Evolutionary conservation across 2,113 vertebrate genomes (phyloP).

Genomic region (Heterotis niloticus): DNA sequence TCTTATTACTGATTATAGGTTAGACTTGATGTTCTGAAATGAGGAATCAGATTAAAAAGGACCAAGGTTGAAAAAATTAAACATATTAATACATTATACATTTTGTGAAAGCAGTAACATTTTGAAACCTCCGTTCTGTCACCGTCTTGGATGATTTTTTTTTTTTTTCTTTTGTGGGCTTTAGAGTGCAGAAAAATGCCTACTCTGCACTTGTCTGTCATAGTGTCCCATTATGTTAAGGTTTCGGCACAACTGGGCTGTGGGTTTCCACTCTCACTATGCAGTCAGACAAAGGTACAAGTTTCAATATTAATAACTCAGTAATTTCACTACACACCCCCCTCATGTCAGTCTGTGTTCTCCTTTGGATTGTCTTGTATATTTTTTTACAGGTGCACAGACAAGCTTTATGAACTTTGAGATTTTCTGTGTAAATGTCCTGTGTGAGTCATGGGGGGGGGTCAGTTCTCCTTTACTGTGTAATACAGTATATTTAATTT

Average conservation of each 20-base stretch:
- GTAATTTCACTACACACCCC: too few relatives aligned
- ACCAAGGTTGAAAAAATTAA: background rate
- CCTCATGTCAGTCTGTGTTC: background rate
- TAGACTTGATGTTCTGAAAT: background rate
- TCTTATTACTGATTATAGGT: too few relatives aligned
- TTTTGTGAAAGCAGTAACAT: background rate
- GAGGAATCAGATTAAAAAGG: background rate
- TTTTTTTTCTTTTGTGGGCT: too few relatives aligned
- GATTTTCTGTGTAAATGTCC: too few relatives aligned
- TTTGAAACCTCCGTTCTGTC: background rate
- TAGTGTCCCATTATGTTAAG: conserved; percentile 11
- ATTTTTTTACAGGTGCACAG: too few relatives aligned
- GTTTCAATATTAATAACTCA: too few relatives aligned
- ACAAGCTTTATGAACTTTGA: too few relatives aligned
- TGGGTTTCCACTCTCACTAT: conserved; percentile 10
- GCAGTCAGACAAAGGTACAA: background rate
- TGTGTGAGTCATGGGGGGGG: too few relatives aligned
- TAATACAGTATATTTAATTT: too few relatives aligned
- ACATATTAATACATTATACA: background rate
- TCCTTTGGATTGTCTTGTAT: background rate
- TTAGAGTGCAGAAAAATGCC: background rate
- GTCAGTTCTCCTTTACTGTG: too few relatives aligned
- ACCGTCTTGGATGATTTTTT: too few relatives aligned
- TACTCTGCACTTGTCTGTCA: conserved; percentile 9
- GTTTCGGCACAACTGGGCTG: conserved; percentile 8